Evolutionary conservation across 2,888 invertebrate genomes (phyloP).

Genomic region (Lithophane socia): DNA sequence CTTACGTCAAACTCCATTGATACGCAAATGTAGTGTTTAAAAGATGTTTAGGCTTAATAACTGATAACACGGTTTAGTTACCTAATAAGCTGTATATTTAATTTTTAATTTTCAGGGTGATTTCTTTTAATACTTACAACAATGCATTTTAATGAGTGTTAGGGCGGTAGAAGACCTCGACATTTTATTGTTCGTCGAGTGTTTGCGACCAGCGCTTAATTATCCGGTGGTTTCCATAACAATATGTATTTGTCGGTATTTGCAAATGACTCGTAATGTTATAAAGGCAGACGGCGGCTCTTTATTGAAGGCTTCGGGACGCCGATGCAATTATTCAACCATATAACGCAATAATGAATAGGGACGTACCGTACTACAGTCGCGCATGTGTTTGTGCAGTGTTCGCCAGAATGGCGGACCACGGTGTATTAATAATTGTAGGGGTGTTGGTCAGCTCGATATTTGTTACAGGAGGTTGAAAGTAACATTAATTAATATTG

Average conservation of each 20-base stretch:
- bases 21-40: too few relatives aligned
- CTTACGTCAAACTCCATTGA: too few relatives aligned
- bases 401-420: neutral
- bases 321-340: conserved; percentile 45
- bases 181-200: conserved; percentile 6
- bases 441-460: neutral
- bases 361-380: neutral
- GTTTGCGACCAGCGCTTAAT: conserved; percentile 17
- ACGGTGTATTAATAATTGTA: neutral
- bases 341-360: conserved; percentile 26
- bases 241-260: conserved; percentile 13
- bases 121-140: neutral
- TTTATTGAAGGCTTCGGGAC: conserved; percentile 15
- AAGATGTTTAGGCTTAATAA: too few relatives aligned
- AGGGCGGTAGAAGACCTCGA: neutral
- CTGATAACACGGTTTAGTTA: too few relatives aligned
- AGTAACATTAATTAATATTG: neutral
- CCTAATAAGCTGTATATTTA: too few relatives aligned
- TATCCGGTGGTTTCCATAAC: neutral
- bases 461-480: neutral
- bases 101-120: neutral
- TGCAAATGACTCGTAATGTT: conserved; percentile 25
- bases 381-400: neutral
- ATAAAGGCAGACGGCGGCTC: neutral
- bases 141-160: neutral